Evolutionary conservation across 2,797 vertebrate species (phyloP).

Genomic region (Malurus splendens): DNA sequence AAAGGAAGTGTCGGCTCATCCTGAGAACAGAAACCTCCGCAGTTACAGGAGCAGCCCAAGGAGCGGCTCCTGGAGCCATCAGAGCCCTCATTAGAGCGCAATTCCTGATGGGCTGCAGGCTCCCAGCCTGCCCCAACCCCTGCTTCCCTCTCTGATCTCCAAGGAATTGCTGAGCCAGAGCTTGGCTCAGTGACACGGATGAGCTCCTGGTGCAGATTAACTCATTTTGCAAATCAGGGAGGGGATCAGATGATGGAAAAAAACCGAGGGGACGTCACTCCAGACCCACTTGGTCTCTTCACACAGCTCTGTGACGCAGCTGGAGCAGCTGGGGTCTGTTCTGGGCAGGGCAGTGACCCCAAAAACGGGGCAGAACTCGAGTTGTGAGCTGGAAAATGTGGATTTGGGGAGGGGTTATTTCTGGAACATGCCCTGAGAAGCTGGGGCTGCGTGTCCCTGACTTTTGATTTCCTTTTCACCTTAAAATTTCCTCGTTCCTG

Average conservation of each 20-base stretch:
- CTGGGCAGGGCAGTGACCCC: background rate
- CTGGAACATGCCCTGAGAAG: background rate
- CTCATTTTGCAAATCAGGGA: background rate
- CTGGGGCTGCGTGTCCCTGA: rapidly evolving
- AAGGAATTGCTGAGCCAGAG: background rate
- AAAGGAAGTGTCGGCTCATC: background rate
- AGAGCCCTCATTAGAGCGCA: background rate
- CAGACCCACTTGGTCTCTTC: background rate
- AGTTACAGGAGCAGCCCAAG: background rate
- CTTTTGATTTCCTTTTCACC: background rate
- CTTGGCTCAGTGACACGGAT: background rate
- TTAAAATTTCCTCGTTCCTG: background rate
- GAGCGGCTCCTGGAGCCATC: background rate
- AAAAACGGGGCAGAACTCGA: rapidly evolving
- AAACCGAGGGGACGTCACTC: background rate
- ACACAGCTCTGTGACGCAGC: background rate
- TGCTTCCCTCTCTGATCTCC: background rate
- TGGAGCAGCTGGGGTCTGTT: background rate
- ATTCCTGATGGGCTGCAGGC: background rate
- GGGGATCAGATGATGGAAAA: background rate
- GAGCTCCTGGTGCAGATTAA: background rate
- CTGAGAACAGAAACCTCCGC: background rate
- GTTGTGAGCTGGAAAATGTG: background rate
- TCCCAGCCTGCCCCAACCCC: background rate
- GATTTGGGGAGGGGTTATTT: background rate